phyloP scores from a whole-genome alignment of 2,113 vertebrate species.

The Coturnix japonica region DNA sequence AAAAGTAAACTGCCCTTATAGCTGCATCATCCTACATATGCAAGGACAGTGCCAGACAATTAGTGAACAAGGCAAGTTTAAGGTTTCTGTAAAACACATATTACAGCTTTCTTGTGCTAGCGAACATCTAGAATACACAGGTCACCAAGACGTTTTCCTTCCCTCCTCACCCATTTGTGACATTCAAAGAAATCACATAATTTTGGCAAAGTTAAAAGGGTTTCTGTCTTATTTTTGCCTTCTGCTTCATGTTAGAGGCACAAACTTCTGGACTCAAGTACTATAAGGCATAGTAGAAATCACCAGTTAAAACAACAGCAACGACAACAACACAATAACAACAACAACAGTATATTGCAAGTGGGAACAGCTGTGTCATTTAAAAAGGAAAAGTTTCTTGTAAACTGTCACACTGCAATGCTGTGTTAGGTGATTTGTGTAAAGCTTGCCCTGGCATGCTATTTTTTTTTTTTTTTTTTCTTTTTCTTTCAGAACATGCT shows the following conservation, averaged over 20 bases:
- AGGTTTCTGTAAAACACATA: slow-evolving; percentile 70
- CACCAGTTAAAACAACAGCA: slow-evolving; percentile 58
- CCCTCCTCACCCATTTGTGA: slow-evolving; percentile 49
- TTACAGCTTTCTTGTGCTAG: slow-evolving; percentile 72
- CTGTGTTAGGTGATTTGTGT: slow-evolving; percentile 67
- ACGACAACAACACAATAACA: background rate
- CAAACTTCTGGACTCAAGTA: slow-evolving; percentile 77
- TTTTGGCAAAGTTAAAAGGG: slow-evolving; percentile 72
- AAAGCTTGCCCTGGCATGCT: slow-evolving; percentile 68
- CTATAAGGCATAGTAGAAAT: slow-evolving; percentile 87
- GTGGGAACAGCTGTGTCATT: slow-evolving; percentile 64
- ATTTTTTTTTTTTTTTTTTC: slow-evolving; percentile 3
- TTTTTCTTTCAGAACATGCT: slow-evolving; percentile 65
- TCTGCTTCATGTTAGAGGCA: slow-evolving; percentile 78
- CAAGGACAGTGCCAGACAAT: slow-evolving; percentile 63
- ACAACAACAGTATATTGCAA: slow-evolving; percentile 69
- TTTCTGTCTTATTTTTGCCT: slow-evolving; percentile 69
- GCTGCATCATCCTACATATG: slow-evolving; percentile 64
- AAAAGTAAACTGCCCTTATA: slow-evolving; percentile 76
- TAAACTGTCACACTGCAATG: slow-evolving; percentile 74
- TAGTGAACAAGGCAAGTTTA: slow-evolving; percentile 67
- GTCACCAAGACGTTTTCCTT: slow-evolving; percentile 61
- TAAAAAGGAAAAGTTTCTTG: slow-evolving; percentile 66
- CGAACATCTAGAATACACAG: slow-evolving; percentile 68
- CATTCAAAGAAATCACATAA: slow-evolving; percentile 70